Base-by-base conservation (phyloP, 2,888 invertebrate genomes). In the Loripinus fragilis region DNA sequence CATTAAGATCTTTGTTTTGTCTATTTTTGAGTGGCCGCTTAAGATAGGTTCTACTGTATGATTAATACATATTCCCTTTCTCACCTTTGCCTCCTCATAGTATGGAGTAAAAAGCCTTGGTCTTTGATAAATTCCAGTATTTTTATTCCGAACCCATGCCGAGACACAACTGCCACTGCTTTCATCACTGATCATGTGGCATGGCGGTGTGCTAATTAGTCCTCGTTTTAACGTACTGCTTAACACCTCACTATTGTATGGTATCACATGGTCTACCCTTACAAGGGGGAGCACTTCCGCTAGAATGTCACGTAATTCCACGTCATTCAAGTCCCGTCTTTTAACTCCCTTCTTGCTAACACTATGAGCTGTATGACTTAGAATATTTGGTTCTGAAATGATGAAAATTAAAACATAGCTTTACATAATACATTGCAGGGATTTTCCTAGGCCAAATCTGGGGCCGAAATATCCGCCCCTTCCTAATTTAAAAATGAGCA, bases 81-180 rank as follows among this genome's bases (percentile, higher is more conserved):
- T 75, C 88, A 96, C 96, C 95, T 98, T 98, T 17, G 97, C 96
- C 95, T 98, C 98, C 93, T 98, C 98, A 89, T 97, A 97, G 93
- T 98, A 98, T 50, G 98, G 98, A 95, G 97, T 96, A 94, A 98
- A 99, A 82, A 98, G 95, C 64, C 99, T 95, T 70, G 98, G 98
- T 86, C 97, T 96, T 8, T 97, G 96, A 87, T 91, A 94, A 77
- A 93, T 90, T 23, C 93, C 93, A 74, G 90, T 92, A 85, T 91
- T 91, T 74, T 91, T 92, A 20, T 89, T 86, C 38, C 93, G 89
- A n/a, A 93, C 88, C 94, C 94, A 94, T 5, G 91, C 90, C 2
- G 85, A 80, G 8, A 89, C 87, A 30, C 85, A 85, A 10, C 88
- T 88, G 2, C 80, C 76, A 5, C 73, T 80, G 12, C 93, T 92